phyloP scores from a whole-genome alignment of 2,888 invertebrate genomes.

The Himalopsyche anomala region DNA sequence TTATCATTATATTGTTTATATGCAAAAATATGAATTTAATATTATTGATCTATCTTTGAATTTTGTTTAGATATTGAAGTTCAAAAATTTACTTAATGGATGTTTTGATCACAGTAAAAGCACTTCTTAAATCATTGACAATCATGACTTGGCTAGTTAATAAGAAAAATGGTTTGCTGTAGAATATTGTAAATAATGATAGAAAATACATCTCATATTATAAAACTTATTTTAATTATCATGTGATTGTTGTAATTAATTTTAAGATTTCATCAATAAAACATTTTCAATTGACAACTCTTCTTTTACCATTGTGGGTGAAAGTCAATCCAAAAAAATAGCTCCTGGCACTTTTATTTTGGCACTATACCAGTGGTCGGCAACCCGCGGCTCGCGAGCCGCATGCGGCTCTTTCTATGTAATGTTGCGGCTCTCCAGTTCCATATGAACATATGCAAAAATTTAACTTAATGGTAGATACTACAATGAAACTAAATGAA shows the following conservation, averaged over 20 bases:
- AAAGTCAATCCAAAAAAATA: too few relatives aligned
- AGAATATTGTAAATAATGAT: neutral
- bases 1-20: neutral
- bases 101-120: neutral
- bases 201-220: neutral
- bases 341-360: too few relatives aligned
- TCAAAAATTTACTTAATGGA: neutral
- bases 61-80: neutral
- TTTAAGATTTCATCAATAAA: conserved; percentile 29
- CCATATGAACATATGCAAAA: too few relatives aligned
- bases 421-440: too few relatives aligned
- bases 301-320: neutral
- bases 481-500: too few relatives aligned
- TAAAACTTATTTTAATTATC: neutral
- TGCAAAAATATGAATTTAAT: neutral
- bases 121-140: neutral
- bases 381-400: too few relatives aligned
- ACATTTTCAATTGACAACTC: neutral
- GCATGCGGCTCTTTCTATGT: too few relatives aligned
- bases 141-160: neutral
- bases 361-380: too few relatives aligned
- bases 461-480: too few relatives aligned
- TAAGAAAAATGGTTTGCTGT: neutral
- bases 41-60: neutral
- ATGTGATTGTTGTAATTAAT: neutral